Evolutionary conservation across 2,797 vertebrate genomes (phyloP).

Genomic region (Chaetophractus vellerosus): DNA sequence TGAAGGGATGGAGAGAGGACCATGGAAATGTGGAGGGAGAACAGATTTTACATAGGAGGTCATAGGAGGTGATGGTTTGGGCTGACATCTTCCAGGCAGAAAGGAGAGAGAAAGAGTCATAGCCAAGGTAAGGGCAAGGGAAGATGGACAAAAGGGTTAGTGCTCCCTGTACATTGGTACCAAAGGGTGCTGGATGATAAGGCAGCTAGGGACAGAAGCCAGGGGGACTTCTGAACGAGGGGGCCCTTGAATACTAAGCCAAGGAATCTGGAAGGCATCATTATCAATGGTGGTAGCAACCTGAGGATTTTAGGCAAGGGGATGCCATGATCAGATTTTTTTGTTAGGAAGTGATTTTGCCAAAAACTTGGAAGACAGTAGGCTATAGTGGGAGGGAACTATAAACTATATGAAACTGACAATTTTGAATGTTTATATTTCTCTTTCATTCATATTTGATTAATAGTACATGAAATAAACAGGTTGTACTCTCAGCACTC

Average conservation of each 20-base stretch:
- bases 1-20: background rate
- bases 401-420: background rate
- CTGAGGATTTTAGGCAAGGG: background rate
- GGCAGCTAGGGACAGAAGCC: background rate
- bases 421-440: background rate
- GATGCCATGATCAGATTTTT: background rate
- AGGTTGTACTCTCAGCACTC: background rate
- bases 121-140: background rate
- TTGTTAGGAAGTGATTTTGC: constrained; percentile 32
- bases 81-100: background rate
- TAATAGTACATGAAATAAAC: background rate
- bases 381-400: background rate
- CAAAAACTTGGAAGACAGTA: background rate
- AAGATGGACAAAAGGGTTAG: background rate
- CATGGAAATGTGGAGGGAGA: background rate
- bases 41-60: no score
- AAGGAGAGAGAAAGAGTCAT: background rate
- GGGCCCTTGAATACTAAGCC: background rate
- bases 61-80: background rate
- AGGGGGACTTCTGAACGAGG: background rate
- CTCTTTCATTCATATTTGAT: background rate
- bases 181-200: background rate
- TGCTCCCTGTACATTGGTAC: background rate
- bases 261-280: background rate
- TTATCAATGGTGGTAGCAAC: background rate